These are phyloP conservation scores for Morone saxatilis DNA, from an alignment of 2,113 vertebrate genomes.

Conservation along the genomic window DNA sequence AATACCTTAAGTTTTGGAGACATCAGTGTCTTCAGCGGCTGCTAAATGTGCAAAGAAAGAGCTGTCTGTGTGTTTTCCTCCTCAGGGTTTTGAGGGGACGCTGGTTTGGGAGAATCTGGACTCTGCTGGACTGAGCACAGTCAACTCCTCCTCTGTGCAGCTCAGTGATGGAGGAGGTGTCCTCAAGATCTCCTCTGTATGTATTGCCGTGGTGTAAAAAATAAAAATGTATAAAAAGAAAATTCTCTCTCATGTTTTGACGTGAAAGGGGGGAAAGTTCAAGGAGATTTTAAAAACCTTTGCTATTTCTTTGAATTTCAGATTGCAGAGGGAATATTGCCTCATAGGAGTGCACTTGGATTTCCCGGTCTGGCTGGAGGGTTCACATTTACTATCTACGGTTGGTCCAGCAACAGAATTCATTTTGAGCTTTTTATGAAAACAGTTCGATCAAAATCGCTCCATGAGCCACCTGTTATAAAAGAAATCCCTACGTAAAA, in stretches of 20 bases:
- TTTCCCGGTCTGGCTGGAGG: conserved; percentile 95
- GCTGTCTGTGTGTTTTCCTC: neutral
- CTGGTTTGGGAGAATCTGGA: conserved; percentile 96
- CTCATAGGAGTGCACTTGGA: conserved; percentile 91
- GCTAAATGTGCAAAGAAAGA: neutral
- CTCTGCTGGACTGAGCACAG: conserved; percentile 86
- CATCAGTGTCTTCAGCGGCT: neutral
- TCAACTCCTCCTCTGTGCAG: conserved; percentile 87
- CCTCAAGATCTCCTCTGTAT: conserved; percentile 90
- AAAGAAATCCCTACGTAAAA: conserved; percentile 22
- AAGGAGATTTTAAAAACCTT: neutral
- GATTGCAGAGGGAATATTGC: conserved; percentile 90
- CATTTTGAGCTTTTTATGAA: conserved; percentile 35
- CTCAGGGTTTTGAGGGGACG: conserved; percentile 96
- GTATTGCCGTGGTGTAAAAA: conserved; percentile 30
- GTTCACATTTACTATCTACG: conserved; percentile 95
- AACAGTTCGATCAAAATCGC: conserved; percentile 19
- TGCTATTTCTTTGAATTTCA: conserved; percentile 71
- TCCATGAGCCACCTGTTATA: conserved; percentile 1
- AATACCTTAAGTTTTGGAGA: neutral
- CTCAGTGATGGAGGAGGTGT: conserved; percentile 94
- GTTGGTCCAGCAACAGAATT: conserved; percentile 72
- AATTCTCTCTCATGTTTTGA: conserved; percentile 1
- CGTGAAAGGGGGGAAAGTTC: neutral
- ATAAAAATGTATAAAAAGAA: neutral